Percentiles rank a stretch among this genome's conserved stretches.
These are phyloP conservation scores for Drosophila pseudotalamancana DNA, from an alignment of 2,888 invertebrate genomes.

Conservation along the genomic window DNA sequence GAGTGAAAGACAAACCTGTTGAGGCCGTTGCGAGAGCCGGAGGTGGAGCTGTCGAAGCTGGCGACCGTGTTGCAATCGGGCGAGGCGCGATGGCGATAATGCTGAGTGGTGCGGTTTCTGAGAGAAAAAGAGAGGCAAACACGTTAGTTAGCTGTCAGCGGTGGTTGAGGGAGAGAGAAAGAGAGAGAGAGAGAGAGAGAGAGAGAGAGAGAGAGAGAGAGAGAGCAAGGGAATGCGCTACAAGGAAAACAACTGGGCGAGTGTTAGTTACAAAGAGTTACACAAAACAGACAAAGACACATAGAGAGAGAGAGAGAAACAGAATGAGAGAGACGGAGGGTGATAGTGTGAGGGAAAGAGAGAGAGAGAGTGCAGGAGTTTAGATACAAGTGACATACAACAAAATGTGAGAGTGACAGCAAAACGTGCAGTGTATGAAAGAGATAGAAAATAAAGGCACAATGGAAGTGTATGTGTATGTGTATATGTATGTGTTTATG, in stretches of 20 bases:
- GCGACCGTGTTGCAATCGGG: slow-evolving; percentile 96
- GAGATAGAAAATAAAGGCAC: slow-evolving; percentile 20
- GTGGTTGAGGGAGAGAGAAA: neutral
- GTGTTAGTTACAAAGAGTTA: slow-evolving; percentile 50
- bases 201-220: neutral
- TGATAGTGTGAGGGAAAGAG: slow-evolving; percentile 1
- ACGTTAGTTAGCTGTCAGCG: too few relatives aligned
- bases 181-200: slow-evolving; percentile 9
- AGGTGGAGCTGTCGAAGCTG: slow-evolving; percentile 94
- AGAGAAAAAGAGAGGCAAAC: slow-evolving; percentile 14
- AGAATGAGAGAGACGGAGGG: slow-evolving; percentile 6
- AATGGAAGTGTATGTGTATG: slow-evolving; percentile 15
- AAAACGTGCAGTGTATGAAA: slow-evolving; percentile 43
- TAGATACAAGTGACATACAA: slow-evolving; percentile 35
- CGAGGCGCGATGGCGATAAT: slow-evolving; percentile 94
- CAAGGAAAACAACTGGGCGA: slow-evolving; percentile 14
- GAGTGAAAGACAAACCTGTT: slow-evolving; percentile 86
- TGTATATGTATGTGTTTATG: slow-evolving; percentile 16
- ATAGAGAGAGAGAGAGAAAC: slow-evolving; percentile 1
- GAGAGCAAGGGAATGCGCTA: neutral
- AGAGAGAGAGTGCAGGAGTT: slow-evolving; percentile 7
- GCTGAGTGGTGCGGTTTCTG: slow-evolving; percentile 93
- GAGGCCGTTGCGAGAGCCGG: slow-evolving; percentile 92
- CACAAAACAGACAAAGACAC: slow-evolving; percentile 22
- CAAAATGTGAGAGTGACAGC: slow-evolving; percentile 9